These are phyloP conservation scores for Phyllopteryx taeniolatus DNA, from an alignment of 2,113 vertebrate genomes.

Conservation along the genomic window DNA sequence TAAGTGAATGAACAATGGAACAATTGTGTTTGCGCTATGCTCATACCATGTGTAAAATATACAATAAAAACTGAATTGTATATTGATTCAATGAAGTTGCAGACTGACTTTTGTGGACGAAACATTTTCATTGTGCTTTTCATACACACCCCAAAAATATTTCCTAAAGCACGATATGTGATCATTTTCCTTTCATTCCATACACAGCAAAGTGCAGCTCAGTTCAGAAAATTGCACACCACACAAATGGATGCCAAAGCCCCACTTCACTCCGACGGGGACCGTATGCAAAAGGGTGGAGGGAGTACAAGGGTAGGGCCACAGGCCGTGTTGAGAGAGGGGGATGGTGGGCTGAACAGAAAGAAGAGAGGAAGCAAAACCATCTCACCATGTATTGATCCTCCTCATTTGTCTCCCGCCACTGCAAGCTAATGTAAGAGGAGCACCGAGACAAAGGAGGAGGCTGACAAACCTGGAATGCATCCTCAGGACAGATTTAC, in stretches of 20 bases:
- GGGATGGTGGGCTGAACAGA: slow-evolving; percentile 27
- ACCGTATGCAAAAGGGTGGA: neutral
- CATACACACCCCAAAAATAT: neutral
- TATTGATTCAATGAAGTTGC: neutral
- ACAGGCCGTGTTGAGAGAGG: slow-evolving; percentile 22
- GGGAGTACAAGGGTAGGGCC: neutral
- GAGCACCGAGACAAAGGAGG: neutral
- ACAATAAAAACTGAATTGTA: neutral
- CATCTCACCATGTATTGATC: slow-evolving; percentile 49
- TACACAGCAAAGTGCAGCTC: slow-evolving; percentile 10
- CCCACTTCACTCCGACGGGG: slow-evolving; percentile 30
- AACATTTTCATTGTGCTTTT: neutral
- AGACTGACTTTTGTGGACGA: neutral
- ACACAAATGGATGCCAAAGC: slow-evolving; percentile 55
- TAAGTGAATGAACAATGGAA: neutral
- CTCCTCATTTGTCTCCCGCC: neutral
- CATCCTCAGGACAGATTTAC: slow-evolving; percentile 34
- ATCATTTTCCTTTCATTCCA: slow-evolving; percentile 1
- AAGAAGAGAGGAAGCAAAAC: slow-evolving; percentile 16
- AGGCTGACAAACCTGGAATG: slow-evolving; percentile 25
- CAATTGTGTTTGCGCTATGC: neutral
- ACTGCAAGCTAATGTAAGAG: slow-evolving; percentile 24
- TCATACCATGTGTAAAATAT: neutral
- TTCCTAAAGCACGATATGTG: neutral
- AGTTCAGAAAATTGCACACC: slow-evolving; percentile 25